Conservation (phyloP, 2,888 invertebrate genomes). For the Griposia aprilina region DNA sequence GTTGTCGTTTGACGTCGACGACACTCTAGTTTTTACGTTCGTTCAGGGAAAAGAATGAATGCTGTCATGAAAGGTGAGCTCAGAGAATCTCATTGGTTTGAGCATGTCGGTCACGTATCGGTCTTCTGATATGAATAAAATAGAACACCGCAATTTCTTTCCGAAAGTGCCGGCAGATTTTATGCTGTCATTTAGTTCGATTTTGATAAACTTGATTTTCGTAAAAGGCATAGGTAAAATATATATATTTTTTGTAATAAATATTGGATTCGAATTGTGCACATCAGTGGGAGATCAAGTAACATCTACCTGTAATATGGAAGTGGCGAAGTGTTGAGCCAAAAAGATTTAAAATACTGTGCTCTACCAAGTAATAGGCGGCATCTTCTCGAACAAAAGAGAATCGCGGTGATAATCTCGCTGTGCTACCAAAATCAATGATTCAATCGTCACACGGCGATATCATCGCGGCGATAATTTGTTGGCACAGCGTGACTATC, state of each 20-base stretch:
- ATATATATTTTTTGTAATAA: not conserved
- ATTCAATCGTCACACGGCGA: not conserved
- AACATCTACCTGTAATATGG: not conserved
- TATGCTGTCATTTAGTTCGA: not conserved
- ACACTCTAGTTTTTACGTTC: conserved; percentile 35
- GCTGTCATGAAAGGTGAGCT: conserved; percentile 20
- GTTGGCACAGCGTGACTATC: not conserved
- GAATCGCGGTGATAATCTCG: not conserved
- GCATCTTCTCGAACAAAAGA: not conserved
- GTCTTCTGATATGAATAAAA: conserved; percentile 43
- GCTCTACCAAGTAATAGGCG: too few relatives aligned
- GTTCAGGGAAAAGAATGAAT: conserved; percentile 45
- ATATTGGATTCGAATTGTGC: not conserved
- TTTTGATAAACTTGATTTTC: conserved; percentile 25
- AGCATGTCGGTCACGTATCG: conserved; percentile 29
- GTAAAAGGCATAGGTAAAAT: not conserved
- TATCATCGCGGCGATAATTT: not conserved
- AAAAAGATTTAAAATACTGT: too few relatives aligned
- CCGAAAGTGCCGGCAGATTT: conserved; percentile 32
- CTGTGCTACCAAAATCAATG: not conserved
- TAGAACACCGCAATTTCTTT: conserved; percentile 27
- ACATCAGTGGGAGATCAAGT: not conserved
- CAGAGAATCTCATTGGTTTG: conserved; percentile 24
- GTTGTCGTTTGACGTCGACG: conserved; percentile 30
- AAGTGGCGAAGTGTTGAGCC: too few relatives aligned